These are phyloP conservation scores for Gonocerus acuteangulatus DNA, from an alignment of 2,888 invertebrate species.

Conservation along the genomic window DNA sequence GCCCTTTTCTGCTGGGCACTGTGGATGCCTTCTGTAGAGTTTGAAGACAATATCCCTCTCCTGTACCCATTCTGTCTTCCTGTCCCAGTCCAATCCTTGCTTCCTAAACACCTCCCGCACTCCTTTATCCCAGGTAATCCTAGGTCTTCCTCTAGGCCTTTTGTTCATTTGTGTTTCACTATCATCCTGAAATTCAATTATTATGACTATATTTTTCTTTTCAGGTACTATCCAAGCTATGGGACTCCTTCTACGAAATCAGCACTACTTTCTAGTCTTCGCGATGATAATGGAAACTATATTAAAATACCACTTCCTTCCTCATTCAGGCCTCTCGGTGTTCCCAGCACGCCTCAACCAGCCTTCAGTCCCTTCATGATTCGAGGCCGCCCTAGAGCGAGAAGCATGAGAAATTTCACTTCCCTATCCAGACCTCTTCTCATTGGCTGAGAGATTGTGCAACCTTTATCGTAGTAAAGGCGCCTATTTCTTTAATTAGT, in stretches of 20 bases:
- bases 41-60: too few relatives aligned
- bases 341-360: constrained; percentile 36
- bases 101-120: neutral
- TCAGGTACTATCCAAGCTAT: constrained; percentile 29
- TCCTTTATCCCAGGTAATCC: neutral
- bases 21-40: too few relatives aligned
- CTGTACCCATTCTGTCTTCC: too few relatives aligned
- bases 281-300: constrained; percentile 19
- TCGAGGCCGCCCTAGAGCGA: constrained; percentile 18
- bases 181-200: too few relatives aligned
- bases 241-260: constrained; percentile 30
- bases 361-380: constrained; percentile 10
- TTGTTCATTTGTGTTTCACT: too few relatives aligned
- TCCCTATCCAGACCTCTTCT: constrained; percentile 37
- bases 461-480: too few relatives aligned
- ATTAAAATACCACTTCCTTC: constrained; percentile 47
- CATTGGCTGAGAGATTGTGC: constrained; percentile 32
- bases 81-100: neutral
- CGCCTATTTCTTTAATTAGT: too few relatives aligned
- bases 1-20: too few relatives aligned
- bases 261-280: constrained; percentile 29
- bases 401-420: constrained; percentile 35
- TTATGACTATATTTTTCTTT: too few relatives aligned
- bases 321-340: constrained; percentile 47
- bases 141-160: neutral